Evolutionary conservation across 2,113 vertebrate species (phyloP).

Genomic region (Ptychochromis oligacanthus): DNA sequence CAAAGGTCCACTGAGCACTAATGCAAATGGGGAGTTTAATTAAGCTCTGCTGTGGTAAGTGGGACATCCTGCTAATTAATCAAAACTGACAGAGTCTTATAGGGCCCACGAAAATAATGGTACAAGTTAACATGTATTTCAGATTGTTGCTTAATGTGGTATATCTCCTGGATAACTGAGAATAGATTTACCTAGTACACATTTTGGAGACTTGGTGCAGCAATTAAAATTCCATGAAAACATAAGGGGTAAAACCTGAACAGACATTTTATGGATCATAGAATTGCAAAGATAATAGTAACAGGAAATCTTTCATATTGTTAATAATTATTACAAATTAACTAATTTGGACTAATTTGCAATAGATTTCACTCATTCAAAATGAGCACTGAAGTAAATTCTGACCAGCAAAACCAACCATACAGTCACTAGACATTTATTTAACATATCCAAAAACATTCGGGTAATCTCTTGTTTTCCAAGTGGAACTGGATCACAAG

Average conservation of each 20-base stretch:
- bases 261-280: constrained; percentile 12
- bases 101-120: constrained; percentile 49
- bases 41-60: constrained; percentile 71
- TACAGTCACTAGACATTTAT: not conserved
- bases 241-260: constrained; percentile 18
- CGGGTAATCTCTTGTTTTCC: not conserved
- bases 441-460: not conserved
- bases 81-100: constrained; percentile 66
- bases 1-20: constrained; percentile 62
- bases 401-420: not conserved
- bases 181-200: constrained; percentile 43
- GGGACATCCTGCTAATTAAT: constrained; percentile 76
- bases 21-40: constrained; percentile 75
- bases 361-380: constrained; percentile 1
- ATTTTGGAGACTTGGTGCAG: not conserved
- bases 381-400: not conserved
- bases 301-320: constrained; percentile 33
- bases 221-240: not conserved
- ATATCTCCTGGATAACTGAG: constrained; percentile 27
- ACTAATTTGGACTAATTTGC: constrained; percentile 15
- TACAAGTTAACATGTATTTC: constrained; percentile 42
- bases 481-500: not conserved
- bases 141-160: constrained; percentile 50
- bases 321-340: constrained; percentile 46
- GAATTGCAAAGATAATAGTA: constrained; percentile 18